Percentiles rank a stretch among this genome's conserved stretches.
phyloP scores from a whole-genome alignment of 2,888 invertebrate genomes.

The Cephus pulcher region DNA sequence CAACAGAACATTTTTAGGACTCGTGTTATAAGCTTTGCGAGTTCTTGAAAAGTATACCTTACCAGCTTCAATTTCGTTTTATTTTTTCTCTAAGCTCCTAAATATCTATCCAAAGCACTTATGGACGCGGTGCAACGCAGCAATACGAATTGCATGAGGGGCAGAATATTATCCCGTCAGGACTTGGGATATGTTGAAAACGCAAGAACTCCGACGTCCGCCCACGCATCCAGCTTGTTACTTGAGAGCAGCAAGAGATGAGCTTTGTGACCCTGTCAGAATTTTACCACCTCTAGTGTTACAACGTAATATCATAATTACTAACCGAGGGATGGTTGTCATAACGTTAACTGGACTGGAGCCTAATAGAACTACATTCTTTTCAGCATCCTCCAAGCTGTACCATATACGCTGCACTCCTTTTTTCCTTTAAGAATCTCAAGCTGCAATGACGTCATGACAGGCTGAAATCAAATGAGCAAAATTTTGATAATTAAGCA shows the following conservation, averaged over 20 bases:
- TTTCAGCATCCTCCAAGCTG: background rate
- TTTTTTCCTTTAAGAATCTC: background rate
- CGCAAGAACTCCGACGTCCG: constrained; percentile 29
- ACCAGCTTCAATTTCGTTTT: background rate
- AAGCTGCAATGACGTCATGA: background rate
- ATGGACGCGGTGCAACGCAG: background rate
- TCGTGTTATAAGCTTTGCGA: background rate
- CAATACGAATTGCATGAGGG: constrained; percentile 29
- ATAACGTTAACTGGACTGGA: constrained; percentile 46
- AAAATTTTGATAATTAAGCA: constrained; percentile 2
- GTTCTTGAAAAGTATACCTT: background rate
- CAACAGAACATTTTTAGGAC: background rate
- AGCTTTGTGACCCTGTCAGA: constrained; percentile 51
- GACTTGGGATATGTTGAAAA: background rate
- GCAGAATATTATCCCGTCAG: constrained; percentile 60
- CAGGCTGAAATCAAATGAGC: constrained; percentile 2
- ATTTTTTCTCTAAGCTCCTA: background rate
- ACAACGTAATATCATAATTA: constrained; percentile 60
- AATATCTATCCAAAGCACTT: background rate
- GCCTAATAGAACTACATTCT: constrained; percentile 32
- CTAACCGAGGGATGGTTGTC: constrained; percentile 49
- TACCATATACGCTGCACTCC: background rate
- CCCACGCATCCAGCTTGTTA: constrained; percentile 47
- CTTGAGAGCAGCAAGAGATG: constrained; percentile 25
- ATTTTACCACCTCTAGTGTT: constrained; percentile 55